phyloP scores from a whole-genome alignment of 2,888 invertebrate species.

The Drosophila pseudotalamancana region DNA sequence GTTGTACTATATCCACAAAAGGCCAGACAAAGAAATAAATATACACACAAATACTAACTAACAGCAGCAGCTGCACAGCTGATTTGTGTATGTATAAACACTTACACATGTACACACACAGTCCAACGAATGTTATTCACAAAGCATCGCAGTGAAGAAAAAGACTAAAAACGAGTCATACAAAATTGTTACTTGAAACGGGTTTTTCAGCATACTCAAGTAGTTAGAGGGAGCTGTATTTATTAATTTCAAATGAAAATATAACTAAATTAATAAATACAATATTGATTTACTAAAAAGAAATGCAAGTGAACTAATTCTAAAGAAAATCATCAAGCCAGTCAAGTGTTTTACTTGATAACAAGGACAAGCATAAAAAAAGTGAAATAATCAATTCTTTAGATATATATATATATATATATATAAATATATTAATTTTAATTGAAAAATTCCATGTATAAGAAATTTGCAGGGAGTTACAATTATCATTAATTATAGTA shows the following conservation, averaged over 20 bases:
- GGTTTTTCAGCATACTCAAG: constrained; percentile 19
- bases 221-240: background rate
- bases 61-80: constrained; percentile 52
- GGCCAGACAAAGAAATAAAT: constrained; percentile 47
- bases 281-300: background rate
- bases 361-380: background rate
- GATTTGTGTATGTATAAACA: constrained; percentile 29
- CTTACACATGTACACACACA: constrained; percentile 2
- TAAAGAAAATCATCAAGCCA: background rate
- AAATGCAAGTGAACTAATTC: background rate
- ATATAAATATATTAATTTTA: no score
- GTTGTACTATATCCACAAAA: constrained; percentile 32
- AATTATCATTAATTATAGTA: no score
- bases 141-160: constrained; percentile 14
- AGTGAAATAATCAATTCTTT: no score
- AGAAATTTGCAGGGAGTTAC: no score
- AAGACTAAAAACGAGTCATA: constrained; percentile 17
- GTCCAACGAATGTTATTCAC: constrained; percentile 28
- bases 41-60: constrained; percentile 4
- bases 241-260: constrained; percentile 29
- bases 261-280: constrained; percentile 17
- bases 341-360: constrained; percentile 33
- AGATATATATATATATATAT: no score
- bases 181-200: constrained; percentile 33
- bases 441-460: no score